phyloP scores from a whole-genome alignment of 1,140 invertebrate species.

The Aricia agestis region DNA sequence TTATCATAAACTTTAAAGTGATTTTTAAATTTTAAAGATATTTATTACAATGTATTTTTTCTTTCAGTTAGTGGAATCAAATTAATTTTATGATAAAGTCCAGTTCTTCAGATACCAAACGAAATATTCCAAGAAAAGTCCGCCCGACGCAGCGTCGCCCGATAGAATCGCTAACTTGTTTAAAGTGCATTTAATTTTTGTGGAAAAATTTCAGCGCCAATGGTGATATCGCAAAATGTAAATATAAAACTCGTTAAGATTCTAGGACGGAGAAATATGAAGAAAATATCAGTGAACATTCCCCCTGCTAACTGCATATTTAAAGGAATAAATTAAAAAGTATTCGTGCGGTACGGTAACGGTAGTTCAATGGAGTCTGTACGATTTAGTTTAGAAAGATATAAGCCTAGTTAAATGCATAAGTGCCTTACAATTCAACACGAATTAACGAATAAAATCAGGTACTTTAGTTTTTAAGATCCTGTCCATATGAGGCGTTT shows the following conservation, averaged over 20 bases:
- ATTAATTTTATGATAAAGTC: background rate
- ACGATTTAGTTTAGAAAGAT: too few species aligned
- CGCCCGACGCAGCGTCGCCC: constrained; percentile 10
- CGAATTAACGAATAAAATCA: too few species aligned
- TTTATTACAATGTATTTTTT: too few species aligned
- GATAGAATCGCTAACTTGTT: constrained; percentile 26
- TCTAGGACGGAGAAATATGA: constrained; percentile 1
- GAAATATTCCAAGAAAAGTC: too few species aligned
- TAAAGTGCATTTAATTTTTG: constrained; percentile 29
- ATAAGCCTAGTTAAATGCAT: too few species aligned
- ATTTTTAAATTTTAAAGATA: too few species aligned
- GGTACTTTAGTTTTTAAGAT: too few species aligned
- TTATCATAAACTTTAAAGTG: background rate
- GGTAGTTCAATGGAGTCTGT: too few species aligned
- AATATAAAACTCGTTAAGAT: constrained; percentile 10
- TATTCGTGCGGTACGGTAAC: background rate
- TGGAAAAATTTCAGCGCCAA: constrained; percentile 20
- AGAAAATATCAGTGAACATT: background rate
- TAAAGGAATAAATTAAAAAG: constrained; percentile 2
- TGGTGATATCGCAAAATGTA: constrained; percentile 19
- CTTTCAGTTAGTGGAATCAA: background rate
- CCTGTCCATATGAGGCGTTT: too few species aligned
- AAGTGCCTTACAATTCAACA: too few species aligned
- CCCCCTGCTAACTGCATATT: constrained; percentile 3
- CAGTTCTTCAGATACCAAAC: too few species aligned